A percentile compares a stretch with the other conserved stretches of the same genome.
Evolutionary conservation across 2,113 vertebrate genomes (phyloP).

Genomic region (Crotophaga sulcirostris): DNA sequence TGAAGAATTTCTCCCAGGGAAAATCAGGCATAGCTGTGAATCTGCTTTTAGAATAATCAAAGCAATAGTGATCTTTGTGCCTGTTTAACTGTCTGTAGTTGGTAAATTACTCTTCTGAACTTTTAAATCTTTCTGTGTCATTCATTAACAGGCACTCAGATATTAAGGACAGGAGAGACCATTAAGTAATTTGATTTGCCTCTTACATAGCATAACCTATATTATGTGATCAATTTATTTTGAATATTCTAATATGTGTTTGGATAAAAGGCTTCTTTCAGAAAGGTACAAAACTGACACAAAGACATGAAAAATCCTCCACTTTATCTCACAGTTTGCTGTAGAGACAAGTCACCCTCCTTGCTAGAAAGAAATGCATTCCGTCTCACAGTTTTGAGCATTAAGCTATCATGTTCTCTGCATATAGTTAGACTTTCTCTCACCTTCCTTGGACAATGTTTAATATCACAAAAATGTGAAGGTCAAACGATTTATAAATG

Average conservation of each 20-base stretch:
- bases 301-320: background rate
- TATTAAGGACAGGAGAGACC: background rate
- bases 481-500: slow-evolving; percentile 35
- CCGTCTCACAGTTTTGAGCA: background rate
- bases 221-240: background rate
- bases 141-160: background rate
- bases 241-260: background rate
- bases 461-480: slow-evolving; percentile 39
- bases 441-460: background rate
- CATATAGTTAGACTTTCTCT: background rate
- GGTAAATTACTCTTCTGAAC: background rate
- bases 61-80: background rate
- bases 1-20: background rate
- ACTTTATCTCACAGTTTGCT: background rate
- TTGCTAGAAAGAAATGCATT: background rate
- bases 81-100: background rate
- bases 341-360: background rate
- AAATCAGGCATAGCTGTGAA: background rate
- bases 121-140: background rate
- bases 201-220: background rate
- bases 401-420: background rate
- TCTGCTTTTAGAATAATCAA: background rate
- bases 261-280: background rate
- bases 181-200: background rate
- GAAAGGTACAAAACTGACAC: background rate